These are phyloP conservation scores for Phrynocephalus versicolor DNA, from an alignment of 2,113 vertebrate species.

Conservation along the genomic window DNA sequence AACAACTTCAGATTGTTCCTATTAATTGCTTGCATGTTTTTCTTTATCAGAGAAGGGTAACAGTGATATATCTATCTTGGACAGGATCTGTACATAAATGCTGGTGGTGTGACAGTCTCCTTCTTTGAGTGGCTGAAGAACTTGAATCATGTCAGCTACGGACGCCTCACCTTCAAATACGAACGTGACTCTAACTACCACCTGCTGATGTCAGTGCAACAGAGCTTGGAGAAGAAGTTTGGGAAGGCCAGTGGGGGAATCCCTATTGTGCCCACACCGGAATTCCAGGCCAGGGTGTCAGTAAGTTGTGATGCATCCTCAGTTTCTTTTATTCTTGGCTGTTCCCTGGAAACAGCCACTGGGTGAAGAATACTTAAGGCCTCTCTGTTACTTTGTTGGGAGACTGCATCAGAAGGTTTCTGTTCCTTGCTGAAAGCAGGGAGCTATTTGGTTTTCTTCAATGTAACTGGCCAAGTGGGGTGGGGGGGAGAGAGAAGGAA, in stretches of 20 bases:
- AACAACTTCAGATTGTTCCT: not conserved
- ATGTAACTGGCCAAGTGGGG: no score
- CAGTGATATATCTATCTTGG: not conserved
- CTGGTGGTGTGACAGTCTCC: constrained; percentile 29
- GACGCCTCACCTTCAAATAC: constrained; percentile 19
- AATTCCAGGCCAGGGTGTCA: constrained; percentile 3
- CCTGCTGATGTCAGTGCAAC: constrained; percentile 41
- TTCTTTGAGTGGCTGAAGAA: constrained; percentile 49
- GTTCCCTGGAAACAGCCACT: not conserved
- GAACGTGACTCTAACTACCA: constrained; percentile 33
- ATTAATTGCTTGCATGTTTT: not conserved
- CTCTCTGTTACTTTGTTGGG: no score
- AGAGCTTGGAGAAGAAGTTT: constrained; percentile 44
- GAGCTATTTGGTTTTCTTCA: no score
- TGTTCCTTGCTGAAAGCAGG: not conserved
- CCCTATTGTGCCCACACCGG: not conserved
- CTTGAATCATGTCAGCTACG: constrained; percentile 21
- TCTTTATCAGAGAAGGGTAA: not conserved
- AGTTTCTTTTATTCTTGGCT: not conserved
- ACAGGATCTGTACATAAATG: constrained; percentile 38
- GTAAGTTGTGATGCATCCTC: constrained; percentile 6
- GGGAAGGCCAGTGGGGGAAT: constrained; percentile 23
- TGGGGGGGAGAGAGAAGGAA: no score
- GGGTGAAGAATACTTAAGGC: not conserved
- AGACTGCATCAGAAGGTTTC: not conserved